Evolutionary conservation across 2,888 invertebrate genomes (phyloP), one percentile per base, ranked within the genome.

Genomic region (Dione vanillae): DNA sequence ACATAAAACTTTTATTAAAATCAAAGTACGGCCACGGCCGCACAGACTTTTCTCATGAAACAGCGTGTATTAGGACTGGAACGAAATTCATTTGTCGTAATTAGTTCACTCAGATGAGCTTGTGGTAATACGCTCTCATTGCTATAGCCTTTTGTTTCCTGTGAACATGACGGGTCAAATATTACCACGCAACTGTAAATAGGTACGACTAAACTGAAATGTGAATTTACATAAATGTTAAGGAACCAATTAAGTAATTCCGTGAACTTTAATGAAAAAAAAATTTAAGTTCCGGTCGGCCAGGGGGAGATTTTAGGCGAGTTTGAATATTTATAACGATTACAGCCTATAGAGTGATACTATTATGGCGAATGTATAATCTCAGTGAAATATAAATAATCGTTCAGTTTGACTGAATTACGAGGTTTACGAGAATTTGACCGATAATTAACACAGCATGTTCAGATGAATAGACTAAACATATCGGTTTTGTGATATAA

Each of bases 251-350:
- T 61, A 43, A n/a, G 43, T 27, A 7, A 45, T 45, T 61, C 35
- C n/a, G 35, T 27, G 27, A 61, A 61, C 45, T 45, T 43, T 61
- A 45, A 61, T 61, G 8, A 27, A 45, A 35, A 61, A 45, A 27
- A 14, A 45, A 43, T 11, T 11, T 10, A 35, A 61, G n/a, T 45
- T 45, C 10, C 27, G n/a, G 20, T 43, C 27, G 27, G 27, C 27
- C 2, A 27, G 27, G 27, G 27, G 27, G 27, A 27, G 27, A 3
- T 27, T 27, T 27, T 27, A 27, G 2, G 27, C 2, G 27, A 3
- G 27, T 5, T 27, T 27, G 27, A 27, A 27, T 27, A 27, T 27
- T 27, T 27, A 27, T 3, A 27, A 27, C 5, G 27, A 27, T 5
- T 27, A 27, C 5, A 27, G 2, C 27, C 27, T 27, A 27, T 27